phyloP scores from a whole-genome alignment of 2,888 invertebrate species.

The Pammene aurita region DNA sequence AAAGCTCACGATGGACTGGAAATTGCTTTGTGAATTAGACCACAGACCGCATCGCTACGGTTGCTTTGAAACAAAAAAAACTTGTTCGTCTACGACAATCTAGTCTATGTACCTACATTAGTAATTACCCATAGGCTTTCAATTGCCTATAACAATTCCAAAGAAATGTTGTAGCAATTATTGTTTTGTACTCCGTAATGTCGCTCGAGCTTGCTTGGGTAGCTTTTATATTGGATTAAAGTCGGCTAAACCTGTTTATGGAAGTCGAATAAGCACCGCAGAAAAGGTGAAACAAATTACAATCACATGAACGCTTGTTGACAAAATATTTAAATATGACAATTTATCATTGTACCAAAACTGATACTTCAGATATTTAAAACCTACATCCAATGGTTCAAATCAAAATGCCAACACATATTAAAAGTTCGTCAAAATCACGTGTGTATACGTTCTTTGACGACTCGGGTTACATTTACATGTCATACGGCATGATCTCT shows the following conservation, averaged over 20 bases:
- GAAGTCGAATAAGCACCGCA: constrained; percentile 3
- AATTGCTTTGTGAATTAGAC: constrained; percentile 36
- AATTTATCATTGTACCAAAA: constrained; percentile 1
- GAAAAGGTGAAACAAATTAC: constrained; percentile 20
- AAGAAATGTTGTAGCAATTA: constrained; percentile 32
- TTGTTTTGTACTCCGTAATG: constrained; percentile 30
- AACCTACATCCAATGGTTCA: constrained; percentile 36
- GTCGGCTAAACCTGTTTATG: constrained; percentile 5
- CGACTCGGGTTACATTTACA: constrained; percentile 23
- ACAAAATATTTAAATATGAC: constrained; percentile 17
- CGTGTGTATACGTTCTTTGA: constrained; percentile 8
- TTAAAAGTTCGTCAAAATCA: constrained; percentile 23
- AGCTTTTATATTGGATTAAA: constrained; percentile 25
- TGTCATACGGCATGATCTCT: constrained; percentile 2
- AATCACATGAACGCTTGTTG: constrained; percentile 1
- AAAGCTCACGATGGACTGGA: background rate
- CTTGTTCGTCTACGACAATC: constrained; percentile 18
- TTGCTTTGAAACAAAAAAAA: constrained; percentile 33
- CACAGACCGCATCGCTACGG: constrained; percentile 40
- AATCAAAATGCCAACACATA: constrained; percentile 32
- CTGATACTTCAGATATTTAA: constrained; percentile 43
- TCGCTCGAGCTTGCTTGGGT: constrained; percentile 14
- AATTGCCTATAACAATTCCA: constrained; percentile 29
- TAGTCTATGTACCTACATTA: too few relatives aligned
- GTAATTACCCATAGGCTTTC: constrained; percentile 31